Evolutionary conservation across 1,140 invertebrate species (phyloP), one percentile per base, ranked within the genome.

Genomic region (Drosophila asahinai): DNA sequence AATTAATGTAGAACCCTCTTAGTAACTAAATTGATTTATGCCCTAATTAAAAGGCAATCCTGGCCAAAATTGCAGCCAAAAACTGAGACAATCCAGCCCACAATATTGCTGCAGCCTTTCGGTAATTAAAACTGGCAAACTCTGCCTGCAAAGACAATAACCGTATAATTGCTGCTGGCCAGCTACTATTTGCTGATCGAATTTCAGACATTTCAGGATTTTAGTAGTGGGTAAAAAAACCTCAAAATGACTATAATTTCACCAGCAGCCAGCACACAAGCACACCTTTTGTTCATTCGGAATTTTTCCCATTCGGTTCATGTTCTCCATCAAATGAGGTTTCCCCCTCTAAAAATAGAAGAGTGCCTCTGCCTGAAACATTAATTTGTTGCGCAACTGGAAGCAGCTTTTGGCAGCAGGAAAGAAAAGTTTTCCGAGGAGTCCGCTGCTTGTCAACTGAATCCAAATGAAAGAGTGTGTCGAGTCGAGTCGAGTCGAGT

Each of bases 371-470:
- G 65, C 68, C 80, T 72, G 65, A 81, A 84, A 81, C 81, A 90
- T 90, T 87, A 87, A 81, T 87, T 84, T 84, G 81, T 78, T 65
- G 61, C 66, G 77, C 49, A 72, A 54, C 58, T 47, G 51, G 42
- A 14, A 45, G 25, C 40, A 57, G 51, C 19, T 42, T 19, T 42
- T 11, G 43, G 27, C 42, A 47, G 52, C 19, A 25, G 17, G 17
- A 14, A 19, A 19, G 52, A 27, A 36, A 54, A 74, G 40, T 55
- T 65, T 47, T 43, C 47, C 58, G 45, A 36, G 40, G 45, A 76
- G 52, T 77, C 55, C 38, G 36, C 63, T 43, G 67, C 63, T 68
- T 61, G 42, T 73, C 70, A 73, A 51, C 67, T 38, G 36, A 79
- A 59, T 15, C 52, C 45, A 62, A 78, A 71, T 65, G 59, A 75